Evolutionary conservation across 2,888 invertebrate species (phyloP), one percentile per base, ranked within the genome.

Genomic region (Epiblema foenella): DNA sequence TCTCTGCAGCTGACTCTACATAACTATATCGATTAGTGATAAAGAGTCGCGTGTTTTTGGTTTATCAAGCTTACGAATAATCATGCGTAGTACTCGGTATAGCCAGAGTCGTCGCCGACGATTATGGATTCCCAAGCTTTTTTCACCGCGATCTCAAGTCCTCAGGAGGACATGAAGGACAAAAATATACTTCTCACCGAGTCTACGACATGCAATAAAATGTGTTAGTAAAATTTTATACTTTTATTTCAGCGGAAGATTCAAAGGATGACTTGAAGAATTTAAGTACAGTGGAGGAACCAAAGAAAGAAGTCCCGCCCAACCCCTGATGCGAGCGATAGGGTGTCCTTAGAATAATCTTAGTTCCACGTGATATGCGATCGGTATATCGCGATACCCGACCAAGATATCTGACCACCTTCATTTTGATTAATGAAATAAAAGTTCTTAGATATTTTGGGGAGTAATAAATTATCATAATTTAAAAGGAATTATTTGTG

Each of bases 241-340:
- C 75, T 71, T 77, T 80, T 73, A 75, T 84, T 90, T n/a, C 83
- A 95, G 94, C 90, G 89, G 96, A 96, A 80, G 95, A 95, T 80
- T 90, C 94, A 69, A 95, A 96, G 83, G 95, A 95, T 72, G 95
- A 95, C 60, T 85, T 93, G 62, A 94, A 95, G 77, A 94, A 94
- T 69, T 77, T 89, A 80, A 84, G 85, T 79, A 94, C 91, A 79
- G 91, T 91, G 78, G 96, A 96, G 77, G 96, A 96, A 82, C 89
- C 94, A 79, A 96, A 96, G 90, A 96, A 96, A 85, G 96, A 96
- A 56, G 86, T 94, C 66, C 90, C 94, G 65, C 91, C 95, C 76
- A 95, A 95, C 90, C 95, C 95, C 89, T 96, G 96, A 96, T 92
- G 81, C 80, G 80, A 76, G 78, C 83, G 83, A 52, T 84, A 24